Evolutionary conservation across 2,797 vertebrate species (phyloP), one percentile per base, ranked within the genome.

Genomic region (Chiropotes sagulatus): DNA sequence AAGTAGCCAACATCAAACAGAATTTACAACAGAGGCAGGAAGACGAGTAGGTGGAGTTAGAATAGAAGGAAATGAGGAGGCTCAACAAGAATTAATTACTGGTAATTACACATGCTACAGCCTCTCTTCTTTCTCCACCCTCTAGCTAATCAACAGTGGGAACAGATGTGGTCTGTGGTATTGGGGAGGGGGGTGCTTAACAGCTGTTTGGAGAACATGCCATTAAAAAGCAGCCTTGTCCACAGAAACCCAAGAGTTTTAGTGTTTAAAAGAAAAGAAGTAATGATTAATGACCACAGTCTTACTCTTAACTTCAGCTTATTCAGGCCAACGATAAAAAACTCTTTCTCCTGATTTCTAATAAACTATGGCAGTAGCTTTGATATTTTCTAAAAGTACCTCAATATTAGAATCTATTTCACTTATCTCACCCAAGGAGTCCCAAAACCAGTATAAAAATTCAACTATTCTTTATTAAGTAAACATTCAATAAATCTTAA

Each of bases 21-120:
- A 98, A 97, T 97, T 98, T 93, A 98, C 94, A 97, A 97, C 97
- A 97, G 96, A 98, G 96, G 97, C 97, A 98, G 98, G 98, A 98
- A 98, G 97, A 95, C 97, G 97, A 96, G 97, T 98, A 97, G 98
- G 98, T 98, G 97, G 97, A 98, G 97, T 97, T 94, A 97, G 97
- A 97, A 98, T 97, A 97, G 97, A 97, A 98, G 98, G 98, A 98
- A 98, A 98, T 98, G 98, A 98, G 96, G 94, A 97, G 95, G 94
- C 97, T 96, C 97, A 98, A 97, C 98, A 98, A 97, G 98, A 98
- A 98, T 98, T 98, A 98, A 98, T 98, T 98, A 97, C 97, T 98
- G 97, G 97, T 97, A 98, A 98, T 98, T 98, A 98, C 92, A 97
- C 95, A 97, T 98, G 98, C 98, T 98, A 97, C 97, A 98, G 97